phyloP scores from a whole-genome alignment of 2,888 invertebrate species.

The Chydorus sphaericus region DNA sequence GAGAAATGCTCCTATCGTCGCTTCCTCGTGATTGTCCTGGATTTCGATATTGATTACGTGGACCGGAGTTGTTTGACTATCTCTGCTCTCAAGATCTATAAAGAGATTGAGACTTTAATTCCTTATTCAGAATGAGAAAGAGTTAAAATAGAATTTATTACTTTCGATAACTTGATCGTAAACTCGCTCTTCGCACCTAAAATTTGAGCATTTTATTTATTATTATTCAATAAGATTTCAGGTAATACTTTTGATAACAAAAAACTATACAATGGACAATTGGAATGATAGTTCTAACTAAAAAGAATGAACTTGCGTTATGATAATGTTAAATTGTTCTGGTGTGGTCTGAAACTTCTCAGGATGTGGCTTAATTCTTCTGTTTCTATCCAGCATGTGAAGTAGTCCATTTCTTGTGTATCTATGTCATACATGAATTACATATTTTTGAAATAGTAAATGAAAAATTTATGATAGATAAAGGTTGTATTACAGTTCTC shows the following conservation, averaged over 20 bases:
- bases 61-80: conserved; percentile 42
- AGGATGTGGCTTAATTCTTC: conserved; percentile 83
- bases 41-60: conserved; percentile 98
- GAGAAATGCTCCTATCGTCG: conserved; percentile 93
- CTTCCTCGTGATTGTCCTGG: conserved; percentile 98
- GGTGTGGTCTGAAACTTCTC: conserved; percentile 82
- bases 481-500: conserved; percentile 50
- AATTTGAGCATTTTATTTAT: no score
- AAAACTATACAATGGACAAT: no score
- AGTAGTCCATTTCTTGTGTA: conserved; percentile 97
- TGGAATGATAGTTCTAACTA: no score
- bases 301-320: no score
- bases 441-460: conserved; percentile 8
- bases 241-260: no score
- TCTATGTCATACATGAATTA: conserved; percentile 29
- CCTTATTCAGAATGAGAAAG: neutral
- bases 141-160: conserved; percentile 28
- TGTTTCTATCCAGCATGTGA: conserved; percentile 94
- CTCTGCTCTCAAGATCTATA: conserved; percentile 51
- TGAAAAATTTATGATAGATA: neutral
- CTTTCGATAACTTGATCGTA: conserved; percentile 96
- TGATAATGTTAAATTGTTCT: conserved; percentile 86
- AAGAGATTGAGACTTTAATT: neutral
- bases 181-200: conserved; percentile 95
- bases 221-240: no score